phyloP scores from a whole-genome alignment of 2,888 invertebrate genomes.

The Agriotes lineatus region DNA sequence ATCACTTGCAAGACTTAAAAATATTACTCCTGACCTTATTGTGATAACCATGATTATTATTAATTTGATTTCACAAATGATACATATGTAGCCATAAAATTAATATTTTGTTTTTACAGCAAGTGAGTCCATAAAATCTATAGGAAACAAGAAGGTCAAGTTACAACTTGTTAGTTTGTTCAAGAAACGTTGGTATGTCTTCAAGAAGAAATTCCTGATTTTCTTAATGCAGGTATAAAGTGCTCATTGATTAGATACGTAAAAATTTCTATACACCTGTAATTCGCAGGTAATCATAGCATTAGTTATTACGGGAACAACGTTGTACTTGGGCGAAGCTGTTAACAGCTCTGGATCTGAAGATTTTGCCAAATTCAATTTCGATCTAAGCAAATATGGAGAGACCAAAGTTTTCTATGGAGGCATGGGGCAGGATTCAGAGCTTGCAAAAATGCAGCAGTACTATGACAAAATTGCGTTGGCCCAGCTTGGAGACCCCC shows the following conservation, averaged over 20 bases:
- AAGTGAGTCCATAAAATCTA: not conserved
- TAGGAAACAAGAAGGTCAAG: not conserved
- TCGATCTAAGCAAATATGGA: constrained; percentile 60
- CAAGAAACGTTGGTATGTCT: not conserved
- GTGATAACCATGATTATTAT: too few relatives aligned
- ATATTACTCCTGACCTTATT: too few relatives aligned
- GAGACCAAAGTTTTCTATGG: constrained; percentile 58
- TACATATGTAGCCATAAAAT: too few relatives aligned
- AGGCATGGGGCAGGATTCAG: constrained; percentile 23
- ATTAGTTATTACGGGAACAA: constrained; percentile 46
- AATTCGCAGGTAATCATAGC: not conserved
- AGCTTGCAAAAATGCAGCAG: constrained; percentile 46
- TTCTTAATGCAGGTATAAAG: constrained; percentile 2
- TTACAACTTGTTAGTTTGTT: not conserved
- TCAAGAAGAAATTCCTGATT: not conserved
- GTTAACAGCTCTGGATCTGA: constrained; percentile 31
- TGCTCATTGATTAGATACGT: not conserved
- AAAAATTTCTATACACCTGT: not conserved
- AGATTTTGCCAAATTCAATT: constrained; percentile 41
- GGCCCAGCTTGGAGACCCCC: constrained; percentile 46
- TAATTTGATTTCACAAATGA: too few relatives aligned
- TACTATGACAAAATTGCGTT: constrained; percentile 50
- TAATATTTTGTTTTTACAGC: too few relatives aligned
- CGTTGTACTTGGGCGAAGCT: constrained; percentile 5
- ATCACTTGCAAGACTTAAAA: too few relatives aligned